phyloP scores from a whole-genome alignment of 2,113 vertebrate genomes.

The Peromyscus leucopus region DNA sequence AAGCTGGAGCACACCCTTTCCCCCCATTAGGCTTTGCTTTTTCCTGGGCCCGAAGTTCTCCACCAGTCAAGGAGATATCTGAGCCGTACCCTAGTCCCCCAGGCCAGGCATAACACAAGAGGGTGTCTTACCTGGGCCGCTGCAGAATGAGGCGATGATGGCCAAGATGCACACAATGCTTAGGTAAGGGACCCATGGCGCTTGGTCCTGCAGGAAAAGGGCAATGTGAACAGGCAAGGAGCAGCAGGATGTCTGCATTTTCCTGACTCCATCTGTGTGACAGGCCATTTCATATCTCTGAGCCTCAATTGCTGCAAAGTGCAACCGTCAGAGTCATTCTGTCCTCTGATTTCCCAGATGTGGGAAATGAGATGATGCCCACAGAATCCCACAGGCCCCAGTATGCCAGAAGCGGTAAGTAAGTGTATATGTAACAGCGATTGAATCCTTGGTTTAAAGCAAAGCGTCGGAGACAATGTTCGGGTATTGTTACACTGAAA shows the following conservation, averaged over 20 bases:
- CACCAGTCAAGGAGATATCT: not conserved
- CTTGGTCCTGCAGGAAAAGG: constrained; percentile 83
- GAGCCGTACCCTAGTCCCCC: accelerated
- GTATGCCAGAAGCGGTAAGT: not conserved
- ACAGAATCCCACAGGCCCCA: not conserved
- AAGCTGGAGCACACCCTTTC: accelerated
- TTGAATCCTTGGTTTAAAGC: not conserved
- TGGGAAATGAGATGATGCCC: accelerated
- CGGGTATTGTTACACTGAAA: not conserved
- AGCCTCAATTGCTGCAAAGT: too few species aligned
- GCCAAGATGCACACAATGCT: constrained; percentile 93
- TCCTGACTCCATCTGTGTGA: not conserved
- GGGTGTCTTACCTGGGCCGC: constrained; percentile 92
- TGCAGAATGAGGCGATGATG: constrained; percentile 96
- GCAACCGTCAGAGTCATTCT: not conserved
- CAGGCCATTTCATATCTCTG: not conserved
- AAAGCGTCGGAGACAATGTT: not conserved
- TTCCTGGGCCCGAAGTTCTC: not conserved
- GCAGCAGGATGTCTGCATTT: accelerated
- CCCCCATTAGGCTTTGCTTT: not conserved
- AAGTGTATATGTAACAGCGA: not conserved
- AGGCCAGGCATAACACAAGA: not conserved
- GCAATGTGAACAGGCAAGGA: not conserved
- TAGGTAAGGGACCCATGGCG: constrained; percentile 93
- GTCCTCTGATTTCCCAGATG: accelerated